These are phyloP conservation scores for Drosophila insularis DNA, from an alignment of 1,140 invertebrate genomes.

Conservation along the genomic window DNA sequence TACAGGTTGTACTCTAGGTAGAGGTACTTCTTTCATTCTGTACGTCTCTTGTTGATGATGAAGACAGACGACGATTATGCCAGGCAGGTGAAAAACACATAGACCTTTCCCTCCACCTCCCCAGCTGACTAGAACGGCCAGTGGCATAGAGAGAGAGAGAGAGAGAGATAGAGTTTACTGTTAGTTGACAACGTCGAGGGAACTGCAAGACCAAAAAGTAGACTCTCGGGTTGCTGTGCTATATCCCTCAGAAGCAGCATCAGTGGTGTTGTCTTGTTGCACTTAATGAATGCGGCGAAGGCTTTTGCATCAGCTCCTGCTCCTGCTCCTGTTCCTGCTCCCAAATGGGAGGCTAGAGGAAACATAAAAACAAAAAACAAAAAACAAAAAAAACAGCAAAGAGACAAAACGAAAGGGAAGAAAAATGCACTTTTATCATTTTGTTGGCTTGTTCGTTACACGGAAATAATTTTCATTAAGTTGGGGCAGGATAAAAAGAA, in stretches of 20 bases:
- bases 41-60: constrained; percentile 45
- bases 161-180: neutral
- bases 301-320: neutral
- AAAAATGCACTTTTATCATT: constrained; percentile 60
- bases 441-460: constrained; percentile 69
- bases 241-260: constrained; percentile 1
- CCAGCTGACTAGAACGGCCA: neutral
- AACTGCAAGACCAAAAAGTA: constrained; percentile 25
- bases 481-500: constrained; percentile 26
- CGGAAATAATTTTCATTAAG: constrained; percentile 79
- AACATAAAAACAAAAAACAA: neutral
- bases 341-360: neutral
- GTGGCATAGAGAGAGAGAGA: neutral
- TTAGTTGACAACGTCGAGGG: constrained; percentile 53
- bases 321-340: neutral
- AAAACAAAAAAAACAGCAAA: neutral
- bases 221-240: neutral
- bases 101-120: no score
- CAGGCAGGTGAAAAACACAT: constrained; percentile 2
- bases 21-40: constrained; percentile 24
- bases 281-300: constrained; percentile 68
- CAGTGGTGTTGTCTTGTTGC: constrained; percentile 30
- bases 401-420: neutral
- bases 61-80: constrained; percentile 66
- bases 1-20: neutral